Base-by-base conservation (phyloP, 2,888 invertebrate genomes). In the Cheilosia vernalis region DNA sequence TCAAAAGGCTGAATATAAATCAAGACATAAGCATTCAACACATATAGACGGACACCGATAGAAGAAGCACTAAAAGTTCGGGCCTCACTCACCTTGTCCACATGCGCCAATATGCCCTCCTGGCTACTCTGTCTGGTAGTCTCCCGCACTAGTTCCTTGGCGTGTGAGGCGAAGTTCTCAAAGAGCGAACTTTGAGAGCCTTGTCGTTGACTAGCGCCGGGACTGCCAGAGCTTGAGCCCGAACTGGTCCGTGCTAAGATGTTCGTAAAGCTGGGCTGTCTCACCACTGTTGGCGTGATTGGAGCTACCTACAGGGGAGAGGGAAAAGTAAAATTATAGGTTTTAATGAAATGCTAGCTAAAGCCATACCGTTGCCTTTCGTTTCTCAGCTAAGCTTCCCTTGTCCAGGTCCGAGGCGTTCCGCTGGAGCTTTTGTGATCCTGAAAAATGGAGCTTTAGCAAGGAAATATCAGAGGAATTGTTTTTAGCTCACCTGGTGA, bases 101-200 rank as follows among this genome's bases (percentile, higher is more conserved):
- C 96, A 87, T 97, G 97, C 2, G 97, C 97, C 9, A 97, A 93
- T 5, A 97, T 90, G 30, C 97, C 97, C 90, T 98, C 97, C 90
- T 97, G 97, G 89, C 97, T 97, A 90, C 96, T 96, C 91, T 97
- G 97, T 2, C 97, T 93, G 0, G 97, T 97, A 0, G 97, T 97
- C 90, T 98, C 98, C 60, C 96, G 93, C 1, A 98, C 97, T 74
- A 98, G 92, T 89, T 97, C 98, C 91, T 97, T 97, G 13, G 98
- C 98, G 90, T 97, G 97, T 0, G 95, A 95, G 4, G 98, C 96
- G 89, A 98, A 95, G 89, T 97, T 97, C 91, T 98, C 98, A 88
- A 98, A 94, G 2, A 98, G 92, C 0, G 97, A 98, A 0, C 96
- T 94, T 89, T 97, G 97, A 0, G 97, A 97, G 2, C 96, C 95